phyloP scores from a whole-genome alignment of 2,113 vertebrate genomes.

The Neopipo cinnamomea region DNA sequence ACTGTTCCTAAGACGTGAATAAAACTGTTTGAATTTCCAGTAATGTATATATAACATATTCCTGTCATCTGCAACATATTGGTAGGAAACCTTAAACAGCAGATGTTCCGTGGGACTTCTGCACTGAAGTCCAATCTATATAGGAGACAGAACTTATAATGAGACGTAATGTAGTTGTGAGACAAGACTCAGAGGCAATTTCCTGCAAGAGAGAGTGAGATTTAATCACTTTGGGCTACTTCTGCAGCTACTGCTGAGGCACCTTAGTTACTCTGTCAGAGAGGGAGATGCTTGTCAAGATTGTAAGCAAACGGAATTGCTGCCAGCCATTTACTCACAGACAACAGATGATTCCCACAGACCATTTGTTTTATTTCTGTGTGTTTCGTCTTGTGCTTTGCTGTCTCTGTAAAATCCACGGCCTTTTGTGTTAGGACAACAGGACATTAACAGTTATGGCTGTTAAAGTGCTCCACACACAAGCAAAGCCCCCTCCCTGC shows the following conservation, averaged over 20 bases:
- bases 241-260: slow-evolving; percentile 22
- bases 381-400: slow-evolving; percentile 39
- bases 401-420: slow-evolving; percentile 17
- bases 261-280: neutral
- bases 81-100: slow-evolving; percentile 29
- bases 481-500: neutral
- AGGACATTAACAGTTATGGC: neutral
- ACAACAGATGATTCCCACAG: slow-evolving; percentile 46
- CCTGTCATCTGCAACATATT: slow-evolving; percentile 29
- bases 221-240: slow-evolving; percentile 63
- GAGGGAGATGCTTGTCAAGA: slow-evolving; percentile 54
- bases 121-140: slow-evolving; percentile 11
- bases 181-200: slow-evolving; percentile 65
- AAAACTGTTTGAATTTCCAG: neutral
- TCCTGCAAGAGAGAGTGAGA: slow-evolving; percentile 65
- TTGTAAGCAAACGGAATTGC: slow-evolving; percentile 20
- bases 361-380: slow-evolving; percentile 60
- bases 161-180: slow-evolving; percentile 65
- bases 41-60: slow-evolving; percentile 40
- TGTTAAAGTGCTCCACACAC: neutral
- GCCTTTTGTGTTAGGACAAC: slow-evolving; percentile 45
- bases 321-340: slow-evolving; percentile 43
- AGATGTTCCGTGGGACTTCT: slow-evolving; percentile 7
- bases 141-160: slow-evolving; percentile 59
- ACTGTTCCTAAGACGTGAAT: neutral